Conservation (phyloP, 37 sponge, comb jelly and placozoan species). For the Cladorhizidae sp. region DNA sequence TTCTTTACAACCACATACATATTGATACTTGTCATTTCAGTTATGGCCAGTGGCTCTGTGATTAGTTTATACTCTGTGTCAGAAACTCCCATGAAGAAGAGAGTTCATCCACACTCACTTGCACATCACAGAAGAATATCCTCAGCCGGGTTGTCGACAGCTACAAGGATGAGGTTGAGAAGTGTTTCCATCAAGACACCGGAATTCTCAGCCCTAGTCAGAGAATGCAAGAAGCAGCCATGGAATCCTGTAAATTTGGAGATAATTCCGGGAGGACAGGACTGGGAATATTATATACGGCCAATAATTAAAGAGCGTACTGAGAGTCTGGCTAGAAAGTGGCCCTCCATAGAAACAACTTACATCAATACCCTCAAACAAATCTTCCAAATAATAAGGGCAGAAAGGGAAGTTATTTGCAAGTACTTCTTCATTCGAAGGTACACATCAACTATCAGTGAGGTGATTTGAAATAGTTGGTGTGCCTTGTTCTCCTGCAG, state of each 20-base stretch:
- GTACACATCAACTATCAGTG: constrained; percentile 14
- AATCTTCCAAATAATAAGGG: constrained; percentile 65
- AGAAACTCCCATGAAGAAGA: not conserved
- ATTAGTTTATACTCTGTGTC: not conserved
- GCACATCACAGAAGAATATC: not conserved
- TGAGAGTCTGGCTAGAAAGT: constrained; percentile 63
- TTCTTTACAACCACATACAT: too few species aligned
- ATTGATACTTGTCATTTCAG: too few species aligned
- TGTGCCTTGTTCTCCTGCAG: constrained; percentile 29
- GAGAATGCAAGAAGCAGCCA: not conserved
- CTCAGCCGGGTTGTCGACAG: constrained; percentile 11
- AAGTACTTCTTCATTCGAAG: constrained; percentile 77
- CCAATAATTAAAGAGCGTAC: constrained; percentile 40
- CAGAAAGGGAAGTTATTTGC: constrained; percentile 75
- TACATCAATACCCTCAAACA: constrained; percentile 71
- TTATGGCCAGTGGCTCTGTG: too few species aligned
- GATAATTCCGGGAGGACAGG: constrained; percentile 29
- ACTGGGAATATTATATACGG: constrained; percentile 55
- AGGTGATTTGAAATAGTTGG: not conserved
- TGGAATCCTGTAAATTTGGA: not conserved
- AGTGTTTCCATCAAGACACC: not conserved
- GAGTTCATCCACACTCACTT: not conserved
- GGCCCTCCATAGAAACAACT: constrained; percentile 70
- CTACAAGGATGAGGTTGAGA: not conserved
- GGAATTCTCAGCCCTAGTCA: not conserved